These are phyloP conservation scores for Blomia tropicalis DNA, from an alignment of 2,888 invertebrate species.

Conservation along the genomic window DNA sequence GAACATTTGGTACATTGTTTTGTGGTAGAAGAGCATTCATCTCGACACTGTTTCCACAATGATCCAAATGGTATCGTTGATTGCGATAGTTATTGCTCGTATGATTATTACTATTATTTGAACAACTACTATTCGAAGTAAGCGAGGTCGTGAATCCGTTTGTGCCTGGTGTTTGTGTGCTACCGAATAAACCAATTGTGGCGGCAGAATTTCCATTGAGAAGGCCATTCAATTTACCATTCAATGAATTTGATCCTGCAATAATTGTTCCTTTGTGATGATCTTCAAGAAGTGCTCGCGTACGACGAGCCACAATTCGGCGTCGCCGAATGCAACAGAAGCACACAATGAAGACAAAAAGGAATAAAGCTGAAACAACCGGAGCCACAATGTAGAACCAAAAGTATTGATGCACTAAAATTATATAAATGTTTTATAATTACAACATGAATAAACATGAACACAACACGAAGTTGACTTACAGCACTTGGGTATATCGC, in stretches of 20 bases:
- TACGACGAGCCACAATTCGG: slow-evolving; percentile 31
- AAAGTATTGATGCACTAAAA: slow-evolving; percentile 50
- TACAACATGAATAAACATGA: neutral
- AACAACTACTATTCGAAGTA: slow-evolving; percentile 7
- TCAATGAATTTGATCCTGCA: slow-evolving; percentile 4
- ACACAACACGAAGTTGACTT: slow-evolving; percentile 37
- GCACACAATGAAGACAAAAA: slow-evolving; percentile 29
- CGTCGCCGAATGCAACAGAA: slow-evolving; percentile 31
- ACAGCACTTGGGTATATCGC: slow-evolving; percentile 74
- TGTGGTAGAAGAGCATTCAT: slow-evolving; percentile 54
- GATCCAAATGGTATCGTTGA: neutral
- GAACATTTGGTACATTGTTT: slow-evolving; percentile 31
- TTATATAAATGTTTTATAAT: slow-evolving; percentile 31
- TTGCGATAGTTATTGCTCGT: neutral
- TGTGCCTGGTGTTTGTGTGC: neutral
- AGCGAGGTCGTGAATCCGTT: slow-evolving; percentile 6
- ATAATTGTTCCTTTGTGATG: neutral
- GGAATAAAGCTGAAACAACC: slow-evolving; percentile 34
- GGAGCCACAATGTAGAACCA: slow-evolving; percentile 60
- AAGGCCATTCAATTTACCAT: slow-evolving; percentile 10
- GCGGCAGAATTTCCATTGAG: neutral
- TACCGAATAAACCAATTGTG: slow-evolving; percentile 1
- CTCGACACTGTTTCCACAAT: slow-evolving; percentile 47
- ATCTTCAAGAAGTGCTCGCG: slow-evolving; percentile 4
- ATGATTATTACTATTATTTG: slow-evolving; percentile 7